These are phyloP conservation scores for Orestias chungarensis DNA, from an alignment of 2,797 vertebrate species.

Conservation along the genomic window DNA sequence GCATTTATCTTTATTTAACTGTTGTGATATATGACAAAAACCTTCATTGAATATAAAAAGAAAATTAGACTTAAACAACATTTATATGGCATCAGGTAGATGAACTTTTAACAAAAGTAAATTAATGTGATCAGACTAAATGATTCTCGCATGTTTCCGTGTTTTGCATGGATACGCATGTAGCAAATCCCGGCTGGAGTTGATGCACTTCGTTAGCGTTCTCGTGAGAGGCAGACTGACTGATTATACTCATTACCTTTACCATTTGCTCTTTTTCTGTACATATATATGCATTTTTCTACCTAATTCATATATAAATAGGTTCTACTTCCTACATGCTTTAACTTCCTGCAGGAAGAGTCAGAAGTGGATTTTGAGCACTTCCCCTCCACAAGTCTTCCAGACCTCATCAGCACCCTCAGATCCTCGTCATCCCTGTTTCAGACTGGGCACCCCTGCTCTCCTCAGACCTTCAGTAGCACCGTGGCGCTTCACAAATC, in stretches of 20 bases:
- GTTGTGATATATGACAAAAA: too few relatives aligned
- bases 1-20: too few relatives aligned
- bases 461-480: slow-evolving; percentile 69
- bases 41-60: too few relatives aligned
- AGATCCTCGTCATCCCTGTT: slow-evolving; percentile 74
- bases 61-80: too few relatives aligned
- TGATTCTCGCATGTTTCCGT: too few relatives aligned
- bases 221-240: too few relatives aligned
- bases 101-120: too few relatives aligned
- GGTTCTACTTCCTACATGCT: not conserved
- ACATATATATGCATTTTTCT: not conserved
- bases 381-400: slow-evolving; percentile 90
- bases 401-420: slow-evolving; percentile 90
- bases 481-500: slow-evolving; percentile 61
- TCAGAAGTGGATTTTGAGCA: slow-evolving; percentile 88
- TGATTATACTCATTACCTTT: not conserved
- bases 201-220: too few relatives aligned
- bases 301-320: not conserved
- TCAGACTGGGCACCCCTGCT: slow-evolving; percentile 1
- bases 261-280: not conserved
- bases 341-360: slow-evolving; percentile 79
- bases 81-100: too few relatives aligned
- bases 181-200: too few relatives aligned
- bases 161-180: too few relatives aligned
- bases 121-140: too few relatives aligned